Evolutionary conservation across 2,113 vertebrate genomes (phyloP), one percentile per base, ranked within the genome.

Genomic region (Suncus etruscus): DNA sequence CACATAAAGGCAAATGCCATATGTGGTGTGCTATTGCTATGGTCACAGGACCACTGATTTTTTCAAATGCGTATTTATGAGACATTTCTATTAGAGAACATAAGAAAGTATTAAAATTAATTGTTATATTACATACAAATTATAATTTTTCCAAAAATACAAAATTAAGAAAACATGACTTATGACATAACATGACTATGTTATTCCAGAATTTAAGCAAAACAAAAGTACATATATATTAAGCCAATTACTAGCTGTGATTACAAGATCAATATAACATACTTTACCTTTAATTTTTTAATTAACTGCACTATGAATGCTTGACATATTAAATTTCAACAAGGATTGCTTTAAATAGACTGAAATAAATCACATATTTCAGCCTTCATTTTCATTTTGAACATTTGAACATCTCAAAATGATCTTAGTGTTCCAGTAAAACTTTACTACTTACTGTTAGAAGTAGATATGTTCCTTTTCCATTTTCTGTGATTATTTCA

Each of bases 51-150:
- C 51, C 12, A 27, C 22, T 75, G 7, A 50, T 86, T 86, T 69
- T 12, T 88, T 82, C 85, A 80, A 45, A 39, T 39, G 39, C 5
- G 6, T 73, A 72, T 86, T 50, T 83, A 0, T 25, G 45, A 54
- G 8, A 2, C 65, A 70, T 87, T 72, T 78, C 58, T 27, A 70
- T 66, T 48, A 24, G 66, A 48, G 73, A 65, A 47, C 83, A 47
- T 58, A 76, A 27, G 22, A 86, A 58, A 94, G 80, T 83, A 77
- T 61, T 83, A 22, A 68, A 47, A 25, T 91, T 83, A 76, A 69
- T 51, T 8, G 9, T 88, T 47, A 65, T 74, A 25, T 68, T 88
- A 39, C 39, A 22, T 3, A 69, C 27, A 6, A 78, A 18, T 39
- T 39, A 39, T 39, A 3, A 39, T 39, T 39, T n/a, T 65, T 77